A percentile compares a stretch with the other conserved stretches of the same genome.
phyloP scores from a whole-genome alignment of 2,797 vertebrate genomes.

The Pipistrellus pygmaeus region DNA sequence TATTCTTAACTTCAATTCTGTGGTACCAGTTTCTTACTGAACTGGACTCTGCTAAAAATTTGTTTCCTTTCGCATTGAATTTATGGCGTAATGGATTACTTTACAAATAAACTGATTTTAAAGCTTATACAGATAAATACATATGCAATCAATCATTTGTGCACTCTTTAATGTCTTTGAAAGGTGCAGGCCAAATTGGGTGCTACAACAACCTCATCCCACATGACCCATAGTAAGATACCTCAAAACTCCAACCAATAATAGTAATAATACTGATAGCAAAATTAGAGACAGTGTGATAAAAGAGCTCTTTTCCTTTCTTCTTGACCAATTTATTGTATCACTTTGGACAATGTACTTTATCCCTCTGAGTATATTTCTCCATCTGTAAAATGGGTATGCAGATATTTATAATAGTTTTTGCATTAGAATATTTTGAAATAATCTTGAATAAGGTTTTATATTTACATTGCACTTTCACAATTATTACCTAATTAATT shows the following conservation, averaged over 20 bases:
- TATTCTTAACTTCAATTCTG: conserved; percentile 54
- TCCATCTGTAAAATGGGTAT: conserved; percentile 4
- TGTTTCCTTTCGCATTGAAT: background rate
- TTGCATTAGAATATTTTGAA: background rate
- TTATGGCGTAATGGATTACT: background rate
- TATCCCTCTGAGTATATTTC: background rate
- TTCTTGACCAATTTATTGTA: background rate
- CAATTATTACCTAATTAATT: background rate
- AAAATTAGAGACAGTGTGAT: background rate
- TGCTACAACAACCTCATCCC: background rate
- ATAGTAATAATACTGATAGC: background rate
- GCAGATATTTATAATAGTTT: background rate
- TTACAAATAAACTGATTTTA: background rate
- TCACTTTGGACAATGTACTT: background rate
- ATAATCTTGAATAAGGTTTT: background rate
- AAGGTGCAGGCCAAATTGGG: background rate
- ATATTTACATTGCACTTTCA: conserved; percentile 40
- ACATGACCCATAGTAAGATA: background rate
- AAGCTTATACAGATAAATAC: background rate
- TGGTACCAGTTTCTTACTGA: conserved; percentile 44
- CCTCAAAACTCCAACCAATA: background rate
- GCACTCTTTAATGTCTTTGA: background rate
- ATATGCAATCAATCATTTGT: background rate
- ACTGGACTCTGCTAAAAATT: background rate
- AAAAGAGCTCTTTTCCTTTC: background rate